Base-by-base conservation (phyloP, 2,888 invertebrate species). In the Urechis unicinctus region DNA sequence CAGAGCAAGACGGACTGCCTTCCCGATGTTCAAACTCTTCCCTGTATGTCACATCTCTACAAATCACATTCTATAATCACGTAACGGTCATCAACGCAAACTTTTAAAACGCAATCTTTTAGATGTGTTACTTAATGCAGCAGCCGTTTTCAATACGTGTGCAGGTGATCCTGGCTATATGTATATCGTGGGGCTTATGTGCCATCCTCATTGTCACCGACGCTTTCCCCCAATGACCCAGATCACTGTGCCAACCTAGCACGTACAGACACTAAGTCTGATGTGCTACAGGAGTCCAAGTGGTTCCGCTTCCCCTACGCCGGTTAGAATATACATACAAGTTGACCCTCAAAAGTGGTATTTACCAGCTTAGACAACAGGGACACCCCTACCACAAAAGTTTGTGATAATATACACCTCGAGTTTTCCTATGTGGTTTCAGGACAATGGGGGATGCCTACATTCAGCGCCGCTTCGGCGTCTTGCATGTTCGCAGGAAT, bases 231-330 rank as follows among this genome's bases (percentile, higher is more conserved):
- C 9, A 42, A 22, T 13, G 56, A 58, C 24, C 30, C 48, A 30
- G 42, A 78, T 79, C 31, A 9, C n/a, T 36, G 56, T 50, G 57
- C 58, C 9, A 64, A 65, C 50, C 28, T 29, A 17, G 64, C 65
- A 17, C 51, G 68, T 26, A 69, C 68, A 9, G 68, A 67, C 50
- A 55, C 44, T 21, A 59, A 56, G 28, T 52, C 52, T 17, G 46
- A 47, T 4, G 65, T 63, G 2, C 45, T 67, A 3, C 49, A 36
- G 17, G 46, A 59, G 24, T 62, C 68, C 1, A 56, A 57, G 21
- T 67, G 68, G 68, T 59, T 68, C 50, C 55, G 61, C 6, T 56
- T 62, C 45, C 64, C 68, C 83, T 85, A 88, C 36, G 89, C 90
- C 24, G 31, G 61, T 59, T 13, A 9, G 36, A 13, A 36, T 36